Conservation (phyloP, 2,797 vertebrate genomes). For the Carduelis carduelis region DNA sequence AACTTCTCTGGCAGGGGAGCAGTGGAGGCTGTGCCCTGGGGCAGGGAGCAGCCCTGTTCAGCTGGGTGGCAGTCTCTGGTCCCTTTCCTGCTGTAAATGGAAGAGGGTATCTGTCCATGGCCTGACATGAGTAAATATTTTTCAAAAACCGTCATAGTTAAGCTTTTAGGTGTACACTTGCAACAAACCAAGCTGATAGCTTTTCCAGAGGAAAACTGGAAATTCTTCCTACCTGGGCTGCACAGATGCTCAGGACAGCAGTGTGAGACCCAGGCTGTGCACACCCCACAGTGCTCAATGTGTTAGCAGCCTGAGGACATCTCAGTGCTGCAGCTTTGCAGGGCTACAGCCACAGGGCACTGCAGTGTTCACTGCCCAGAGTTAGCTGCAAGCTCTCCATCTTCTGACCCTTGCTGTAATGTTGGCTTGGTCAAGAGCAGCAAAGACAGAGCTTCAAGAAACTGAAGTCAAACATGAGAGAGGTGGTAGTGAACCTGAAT, state of each 20-base stretch:
- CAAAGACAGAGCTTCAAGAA: background rate
- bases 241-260: background rate
- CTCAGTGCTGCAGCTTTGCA: background rate
- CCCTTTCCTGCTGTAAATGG: background rate
- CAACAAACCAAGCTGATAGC: background rate
- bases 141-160: background rate
- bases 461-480: background rate
- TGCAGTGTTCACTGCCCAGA: background rate
- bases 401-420: background rate
- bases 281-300: background rate
- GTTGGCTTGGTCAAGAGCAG: background rate
- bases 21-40: background rate
- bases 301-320: background rate
- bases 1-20: background rate
- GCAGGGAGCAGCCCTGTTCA: background rate
- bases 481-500: background rate
- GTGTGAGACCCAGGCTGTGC: background rate
- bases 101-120: background rate
- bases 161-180: background rate
- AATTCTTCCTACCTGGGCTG: background rate
- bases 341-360: background rate
- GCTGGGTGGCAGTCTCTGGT: background rate
- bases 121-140: background rate
- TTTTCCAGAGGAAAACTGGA: background rate
- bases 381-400: background rate